Evolutionary conservation across 2,797 vertebrate species (phyloP).

Genomic region (Anniella stebbinsi): DNA sequence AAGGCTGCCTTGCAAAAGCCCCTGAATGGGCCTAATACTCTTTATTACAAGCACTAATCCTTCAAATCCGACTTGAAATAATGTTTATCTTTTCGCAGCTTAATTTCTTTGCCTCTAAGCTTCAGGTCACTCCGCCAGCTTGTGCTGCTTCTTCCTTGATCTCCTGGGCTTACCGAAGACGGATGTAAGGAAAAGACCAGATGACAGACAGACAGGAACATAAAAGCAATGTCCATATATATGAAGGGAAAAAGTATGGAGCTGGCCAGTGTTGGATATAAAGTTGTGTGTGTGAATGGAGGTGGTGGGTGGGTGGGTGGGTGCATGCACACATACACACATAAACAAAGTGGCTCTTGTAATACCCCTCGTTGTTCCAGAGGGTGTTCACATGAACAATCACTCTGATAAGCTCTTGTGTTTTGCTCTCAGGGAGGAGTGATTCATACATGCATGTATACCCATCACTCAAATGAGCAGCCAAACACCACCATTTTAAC

Average conservation of each 20-base stretch:
- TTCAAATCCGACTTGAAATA: constrained; percentile 86
- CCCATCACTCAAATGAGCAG: not conserved
- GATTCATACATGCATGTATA: not conserved
- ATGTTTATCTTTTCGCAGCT: constrained; percentile 85
- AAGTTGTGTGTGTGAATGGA: too few species aligned
- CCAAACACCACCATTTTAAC: not conserved
- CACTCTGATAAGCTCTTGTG: not conserved
- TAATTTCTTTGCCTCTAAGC: constrained; percentile 81
- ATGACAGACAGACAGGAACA: constrained; percentile 6
- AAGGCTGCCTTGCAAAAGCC: constrained; percentile 75
- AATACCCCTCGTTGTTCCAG: not conserved
- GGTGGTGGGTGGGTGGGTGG: not conserved
- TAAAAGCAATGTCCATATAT: not conserved
- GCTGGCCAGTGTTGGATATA: not conserved
- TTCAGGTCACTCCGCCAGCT: constrained; percentile 74
- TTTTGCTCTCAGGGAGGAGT: not conserved
- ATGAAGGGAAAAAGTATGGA: not conserved
- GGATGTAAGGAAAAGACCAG: not conserved
- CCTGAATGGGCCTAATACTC: constrained; percentile 80
- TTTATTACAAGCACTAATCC: constrained; percentile 90
- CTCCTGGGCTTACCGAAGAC: constrained; percentile 7
- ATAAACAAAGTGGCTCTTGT: not conserved
- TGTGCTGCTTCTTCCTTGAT: constrained; percentile 45
- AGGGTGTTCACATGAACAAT: not conserved
- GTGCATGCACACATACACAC: not conserved